Conservation (phyloP, 2,797 vertebrate genomes). For the Sebastes trivittatus region DNA sequence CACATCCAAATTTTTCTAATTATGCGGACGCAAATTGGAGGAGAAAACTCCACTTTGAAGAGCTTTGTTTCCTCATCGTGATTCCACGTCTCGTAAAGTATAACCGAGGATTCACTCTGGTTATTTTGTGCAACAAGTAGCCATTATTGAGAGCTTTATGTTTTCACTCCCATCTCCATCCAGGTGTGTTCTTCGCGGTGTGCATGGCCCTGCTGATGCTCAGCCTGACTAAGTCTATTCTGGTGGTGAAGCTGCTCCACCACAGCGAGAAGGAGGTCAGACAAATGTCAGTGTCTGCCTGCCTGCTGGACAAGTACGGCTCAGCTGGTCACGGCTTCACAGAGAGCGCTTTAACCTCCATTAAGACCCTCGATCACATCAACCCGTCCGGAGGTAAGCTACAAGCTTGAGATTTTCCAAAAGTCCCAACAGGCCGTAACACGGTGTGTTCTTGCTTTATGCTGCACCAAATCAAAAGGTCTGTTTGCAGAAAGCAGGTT, state of each 20-base stretch:
- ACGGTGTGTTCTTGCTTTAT: not conserved
- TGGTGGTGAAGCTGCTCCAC: constrained; percentile 87
- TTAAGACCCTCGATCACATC: constrained; percentile 73
- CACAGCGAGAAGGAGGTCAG: constrained; percentile 74
- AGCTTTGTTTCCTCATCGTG: too few species aligned
- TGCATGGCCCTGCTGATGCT: constrained; percentile 90
- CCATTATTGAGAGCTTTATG: not conserved
- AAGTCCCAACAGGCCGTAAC: not conserved
- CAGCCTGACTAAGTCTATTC: constrained; percentile 87
- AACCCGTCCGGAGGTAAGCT: constrained; percentile 68
- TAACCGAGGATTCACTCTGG: too few species aligned
- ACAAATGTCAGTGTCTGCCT: constrained; percentile 79
- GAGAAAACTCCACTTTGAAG: too few species aligned
- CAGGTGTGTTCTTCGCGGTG: constrained; percentile 87
- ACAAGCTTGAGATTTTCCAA: not conserved
- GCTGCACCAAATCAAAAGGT: not conserved
- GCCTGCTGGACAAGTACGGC: constrained; percentile 80
- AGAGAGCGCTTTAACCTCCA: constrained; percentile 76
- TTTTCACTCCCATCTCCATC: not conserved
- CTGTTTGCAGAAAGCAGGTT: not conserved
- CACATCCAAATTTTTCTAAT: too few species aligned
- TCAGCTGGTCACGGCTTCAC: constrained; percentile 71
- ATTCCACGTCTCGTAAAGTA: too few species aligned
- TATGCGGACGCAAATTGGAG: too few species aligned
- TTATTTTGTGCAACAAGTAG: not conserved